Evolutionary conservation across 1,140 invertebrate genomes (phyloP), one percentile per base, ranked within the genome.

Genomic region (Drosophila equinoxialis): DNA sequence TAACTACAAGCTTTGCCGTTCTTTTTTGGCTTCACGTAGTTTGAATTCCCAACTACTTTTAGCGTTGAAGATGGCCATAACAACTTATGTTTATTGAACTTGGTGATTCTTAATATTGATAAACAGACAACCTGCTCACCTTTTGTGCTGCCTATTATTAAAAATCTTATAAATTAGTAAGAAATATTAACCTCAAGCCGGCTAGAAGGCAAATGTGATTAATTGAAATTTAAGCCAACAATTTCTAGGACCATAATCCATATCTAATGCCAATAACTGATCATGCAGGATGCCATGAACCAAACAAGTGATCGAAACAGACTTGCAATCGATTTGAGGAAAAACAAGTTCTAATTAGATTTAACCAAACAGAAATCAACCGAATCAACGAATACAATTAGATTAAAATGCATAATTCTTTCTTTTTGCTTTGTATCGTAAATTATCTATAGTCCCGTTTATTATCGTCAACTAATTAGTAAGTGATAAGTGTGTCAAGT

Each of bases 401-500:
- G 45, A 51, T 51, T 51, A 51, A 23, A 65, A 17, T 41, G n/a
- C 14, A 41, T 57, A 55, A 23, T 30, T 58, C 37, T 63, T 55
- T 7, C 1, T 7, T 1, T 41, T 74, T 23, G 10, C 11, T 23
- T 51, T 23, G 20, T 51, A 51, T 51, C 17, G 10, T 51, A 51
- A 8, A 51, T 51, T 48, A 48, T 48, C 45, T 48, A 51, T 20
- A 14, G 33, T 39, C n/a, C 33, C 58, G 1, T 41, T 42, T 68
- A 48, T 74, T 66, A 60, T 60, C 11, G 8, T 37, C 26, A 2
- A 37, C 33, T 51, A 75, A 75, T 75, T 68, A 75, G 13, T 11
- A 33, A 42, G 33, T 68, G 65, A 75, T 75, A 75, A 75, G 39
- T 68, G 41, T 75, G 73, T 75, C 73, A 75, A 75, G 71, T 62